These are phyloP conservation scores for Drosophila multiciliata DNA, from an alignment of 2,888 invertebrate species.

Conservation along the genomic window DNA sequence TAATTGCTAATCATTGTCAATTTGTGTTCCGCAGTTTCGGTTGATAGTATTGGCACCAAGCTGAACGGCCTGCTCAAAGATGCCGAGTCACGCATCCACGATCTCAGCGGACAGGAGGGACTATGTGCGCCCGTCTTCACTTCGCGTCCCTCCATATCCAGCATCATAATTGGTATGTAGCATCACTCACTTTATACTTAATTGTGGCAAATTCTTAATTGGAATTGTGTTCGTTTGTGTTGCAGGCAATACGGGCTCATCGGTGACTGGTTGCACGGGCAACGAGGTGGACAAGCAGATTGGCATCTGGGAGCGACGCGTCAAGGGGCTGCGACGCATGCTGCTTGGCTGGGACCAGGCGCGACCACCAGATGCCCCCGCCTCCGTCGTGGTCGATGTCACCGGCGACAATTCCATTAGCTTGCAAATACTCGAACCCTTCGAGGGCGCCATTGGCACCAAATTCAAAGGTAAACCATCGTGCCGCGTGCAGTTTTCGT, in stretches of 20 bases:
- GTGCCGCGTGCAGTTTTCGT: slow-evolving; percentile 15
- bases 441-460: slow-evolving; percentile 93
- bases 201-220: neutral
- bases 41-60: slow-evolving; percentile 91
- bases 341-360: slow-evolving; percentile 95
- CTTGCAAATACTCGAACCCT: slow-evolving; percentile 89
- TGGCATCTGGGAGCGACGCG: slow-evolving; percentile 93
- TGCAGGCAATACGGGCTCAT: slow-evolving; percentile 84
- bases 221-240: neutral
- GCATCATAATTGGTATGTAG: slow-evolving; percentile 86
- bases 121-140: slow-evolving; percentile 84
- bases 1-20: slow-evolving; percentile 2
- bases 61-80: slow-evolving; percentile 91
- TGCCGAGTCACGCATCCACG: slow-evolving; percentile 93
- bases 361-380: slow-evolving; percentile 92
- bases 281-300: slow-evolving; percentile 93
- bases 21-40: slow-evolving; percentile 65
- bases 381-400: slow-evolving; percentile 90
- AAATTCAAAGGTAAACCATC: slow-evolving; percentile 93
- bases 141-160: slow-evolving; percentile 86
- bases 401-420: slow-evolving; percentile 88
- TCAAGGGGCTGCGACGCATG: slow-evolving; percentile 87
- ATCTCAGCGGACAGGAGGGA: slow-evolving; percentile 88
- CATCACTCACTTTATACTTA: slow-evolving; percentile 8
- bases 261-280: slow-evolving; percentile 90